Evolutionary conservation across 2,113 vertebrate genomes (phyloP).

Genomic region (Haemorhous mexicanus): DNA sequence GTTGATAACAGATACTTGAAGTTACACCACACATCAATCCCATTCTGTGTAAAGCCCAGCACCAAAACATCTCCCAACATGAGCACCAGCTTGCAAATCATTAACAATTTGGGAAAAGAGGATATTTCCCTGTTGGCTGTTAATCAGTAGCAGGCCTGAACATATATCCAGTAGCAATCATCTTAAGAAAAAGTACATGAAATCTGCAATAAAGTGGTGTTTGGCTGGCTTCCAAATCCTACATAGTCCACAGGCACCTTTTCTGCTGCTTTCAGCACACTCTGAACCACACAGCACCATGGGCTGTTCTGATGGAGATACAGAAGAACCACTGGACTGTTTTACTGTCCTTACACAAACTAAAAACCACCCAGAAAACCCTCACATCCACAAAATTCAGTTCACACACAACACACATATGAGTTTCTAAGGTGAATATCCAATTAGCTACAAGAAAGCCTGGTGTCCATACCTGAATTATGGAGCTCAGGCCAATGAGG

Average conservation of each 20-base stretch:
- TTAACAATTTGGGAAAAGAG: background rate
- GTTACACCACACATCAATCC: background rate
- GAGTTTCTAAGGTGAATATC: background rate
- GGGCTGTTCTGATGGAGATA: background rate
- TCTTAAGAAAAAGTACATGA: background rate
- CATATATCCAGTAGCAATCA: background rate
- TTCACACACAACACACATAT: fast-evolving
- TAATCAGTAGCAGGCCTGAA: conserved; percentile 2
- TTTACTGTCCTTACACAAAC: background rate
- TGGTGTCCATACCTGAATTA: background rate
- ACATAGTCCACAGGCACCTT: background rate
- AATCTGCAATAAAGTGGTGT: background rate
- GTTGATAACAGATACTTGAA: background rate
- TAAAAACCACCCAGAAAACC: background rate
- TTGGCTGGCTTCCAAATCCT: background rate
- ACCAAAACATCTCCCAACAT: background rate
- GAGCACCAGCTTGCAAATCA: background rate
- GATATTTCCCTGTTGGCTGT: background rate
- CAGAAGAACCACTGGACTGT: background rate
- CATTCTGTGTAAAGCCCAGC: background rate
- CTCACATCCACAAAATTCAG: background rate
- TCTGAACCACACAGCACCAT: fast-evolving
- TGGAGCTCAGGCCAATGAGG: background rate
- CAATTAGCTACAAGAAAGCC: background rate
- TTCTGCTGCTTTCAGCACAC: background rate